phyloP scores from a whole-genome alignment of 2,888 invertebrate species.

The Apamea monoglypha region DNA sequence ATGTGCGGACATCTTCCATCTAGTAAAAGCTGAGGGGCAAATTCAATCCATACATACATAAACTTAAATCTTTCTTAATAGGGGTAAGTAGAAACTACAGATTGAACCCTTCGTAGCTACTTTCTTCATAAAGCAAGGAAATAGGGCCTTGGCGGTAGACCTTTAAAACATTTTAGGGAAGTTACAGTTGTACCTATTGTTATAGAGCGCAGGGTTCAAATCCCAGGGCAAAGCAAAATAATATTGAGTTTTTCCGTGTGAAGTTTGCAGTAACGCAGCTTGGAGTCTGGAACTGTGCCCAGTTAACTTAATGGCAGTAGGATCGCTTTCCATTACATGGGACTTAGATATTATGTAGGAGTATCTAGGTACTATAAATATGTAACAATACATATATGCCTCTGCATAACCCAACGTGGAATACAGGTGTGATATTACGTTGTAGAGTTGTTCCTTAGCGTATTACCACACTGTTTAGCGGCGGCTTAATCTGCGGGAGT shows the following conservation, averaged over 20 bases:
- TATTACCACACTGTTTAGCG: background rate
- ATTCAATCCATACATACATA: background rate
- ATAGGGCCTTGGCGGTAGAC: background rate
- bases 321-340: background rate
- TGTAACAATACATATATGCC: background rate
- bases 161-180: background rate
- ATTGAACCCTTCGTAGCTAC: background rate
- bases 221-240: background rate
- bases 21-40: background rate
- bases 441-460: background rate
- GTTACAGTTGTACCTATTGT: background rate
- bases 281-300: background rate
- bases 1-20: background rate
- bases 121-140: background rate
- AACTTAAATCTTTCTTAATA: background rate
- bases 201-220: background rate
- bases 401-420: background rate
- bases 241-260: background rate
- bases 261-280: background rate
- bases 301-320: background rate
- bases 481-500: background rate
- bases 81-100: background rate
- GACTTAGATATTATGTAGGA: background rate
- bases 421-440: background rate
- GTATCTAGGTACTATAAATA: background rate